These are phyloP conservation scores for Osedax frankpressi DNA, from an alignment of 2,888 invertebrate species.

Conservation along the genomic window DNA sequence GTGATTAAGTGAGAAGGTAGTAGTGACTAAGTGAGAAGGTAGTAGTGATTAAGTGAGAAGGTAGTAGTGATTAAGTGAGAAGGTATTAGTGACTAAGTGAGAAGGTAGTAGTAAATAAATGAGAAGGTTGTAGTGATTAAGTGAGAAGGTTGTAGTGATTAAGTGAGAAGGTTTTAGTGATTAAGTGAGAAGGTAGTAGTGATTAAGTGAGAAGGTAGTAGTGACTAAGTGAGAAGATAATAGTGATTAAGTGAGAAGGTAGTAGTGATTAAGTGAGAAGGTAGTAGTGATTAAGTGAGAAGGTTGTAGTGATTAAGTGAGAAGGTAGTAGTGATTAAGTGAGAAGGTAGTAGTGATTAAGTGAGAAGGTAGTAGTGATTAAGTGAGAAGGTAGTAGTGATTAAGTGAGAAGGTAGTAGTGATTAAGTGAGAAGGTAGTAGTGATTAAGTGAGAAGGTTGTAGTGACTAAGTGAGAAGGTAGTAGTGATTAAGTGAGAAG, in stretches of 20 bases:
- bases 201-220: background rate
- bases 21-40: too few species aligned
- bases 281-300: conserved; percentile 17
- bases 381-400: background rate
- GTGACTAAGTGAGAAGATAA: background rate
- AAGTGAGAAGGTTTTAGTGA: conserved; percentile 52
- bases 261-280: background rate
- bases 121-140: background rate
- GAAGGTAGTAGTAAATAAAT: background rate
- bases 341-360: background rate
- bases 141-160: conserved; percentile 59
- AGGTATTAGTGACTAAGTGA: background rate
- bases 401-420: background rate
- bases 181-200: too few species aligned
- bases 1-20: too few species aligned
- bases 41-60: background rate
- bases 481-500: too few species aligned
- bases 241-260: background rate
- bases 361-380: background rate
- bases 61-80: background rate
- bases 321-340: background rate
- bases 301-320: too few species aligned
- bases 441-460: conserved; percentile 62
- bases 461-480: conserved; percentile 54
- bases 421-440: too few species aligned